A percentile compares a stretch with the other conserved stretches of the same genome.
These are phyloP conservation scores for Danaus chrysippus DNA, from an alignment of 2,888 invertebrate genomes.

Conservation along the genomic window DNA sequence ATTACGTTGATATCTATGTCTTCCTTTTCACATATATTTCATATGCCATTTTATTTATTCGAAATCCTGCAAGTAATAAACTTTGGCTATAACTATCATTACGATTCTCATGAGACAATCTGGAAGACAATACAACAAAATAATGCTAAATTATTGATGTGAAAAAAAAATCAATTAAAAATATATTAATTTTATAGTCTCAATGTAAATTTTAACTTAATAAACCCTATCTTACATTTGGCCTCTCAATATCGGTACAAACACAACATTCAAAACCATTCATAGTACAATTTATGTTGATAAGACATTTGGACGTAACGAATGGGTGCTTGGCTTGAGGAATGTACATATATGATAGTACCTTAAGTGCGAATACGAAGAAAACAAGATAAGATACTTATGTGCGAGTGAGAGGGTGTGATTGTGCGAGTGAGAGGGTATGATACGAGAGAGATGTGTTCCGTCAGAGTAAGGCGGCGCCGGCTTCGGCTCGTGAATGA, in stretches of 20 bases:
- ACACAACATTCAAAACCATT: slow-evolving; percentile 3
- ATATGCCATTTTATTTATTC: too few species aligned
- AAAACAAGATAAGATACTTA: neutral
- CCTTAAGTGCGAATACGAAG: neutral
- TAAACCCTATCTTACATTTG: neutral
- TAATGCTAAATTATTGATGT: neutral
- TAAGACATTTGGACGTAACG: neutral
- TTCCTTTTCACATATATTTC: too few species aligned
- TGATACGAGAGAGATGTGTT: slow-evolving; percentile 7
- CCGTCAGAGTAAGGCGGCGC: slow-evolving; percentile 87
- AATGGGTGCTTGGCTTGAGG: too few species aligned
- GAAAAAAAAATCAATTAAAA: neutral
- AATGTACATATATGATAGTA: neutral
- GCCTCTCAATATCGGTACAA: neutral
- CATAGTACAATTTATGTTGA: neutral
- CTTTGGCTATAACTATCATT: neutral
- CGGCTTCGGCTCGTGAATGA: slow-evolving; percentile 91
- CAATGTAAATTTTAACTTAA: neutral
- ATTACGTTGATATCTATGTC: too few species aligned
- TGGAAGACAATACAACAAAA: neutral
- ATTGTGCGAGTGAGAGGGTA: neutral
- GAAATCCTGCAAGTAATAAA: too few species aligned
- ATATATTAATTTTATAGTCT: neutral
- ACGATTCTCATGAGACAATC: neutral
- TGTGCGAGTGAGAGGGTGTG: neutral